phyloP scores from a whole-genome alignment of 2,888 invertebrate genomes.

The Leptothorax acervorum region DNA sequence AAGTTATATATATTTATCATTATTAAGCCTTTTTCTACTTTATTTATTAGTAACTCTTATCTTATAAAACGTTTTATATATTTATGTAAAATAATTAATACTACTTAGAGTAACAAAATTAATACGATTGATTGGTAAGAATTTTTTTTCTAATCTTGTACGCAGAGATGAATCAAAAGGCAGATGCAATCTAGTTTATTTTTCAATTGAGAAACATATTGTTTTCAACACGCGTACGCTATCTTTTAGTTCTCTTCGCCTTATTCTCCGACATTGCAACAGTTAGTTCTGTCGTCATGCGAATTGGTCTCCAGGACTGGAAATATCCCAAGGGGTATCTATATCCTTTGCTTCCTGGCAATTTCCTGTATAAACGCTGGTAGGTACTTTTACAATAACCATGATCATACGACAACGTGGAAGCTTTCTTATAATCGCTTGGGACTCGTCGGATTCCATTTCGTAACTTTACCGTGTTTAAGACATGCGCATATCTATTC shows the following conservation, averaged over 20 bases:
- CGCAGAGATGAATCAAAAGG: not conserved
- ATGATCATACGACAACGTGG: constrained; percentile 4
- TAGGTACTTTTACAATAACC: constrained; percentile 33
- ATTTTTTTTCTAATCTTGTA: not conserved
- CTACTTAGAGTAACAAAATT: not conserved
- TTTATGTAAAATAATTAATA: not conserved
- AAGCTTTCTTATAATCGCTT: constrained; percentile 35
- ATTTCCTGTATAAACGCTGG: constrained; percentile 25
- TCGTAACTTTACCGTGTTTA: not conserved
- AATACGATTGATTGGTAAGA: not conserved
- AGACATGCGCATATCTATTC: not conserved
- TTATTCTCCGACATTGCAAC: not conserved
- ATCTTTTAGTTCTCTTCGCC: not conserved
- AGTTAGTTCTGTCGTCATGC: constrained; percentile 2
- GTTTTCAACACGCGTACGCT: not conserved
- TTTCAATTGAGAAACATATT: not conserved
- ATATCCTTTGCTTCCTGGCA: constrained; percentile 20
- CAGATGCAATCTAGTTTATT: not conserved
- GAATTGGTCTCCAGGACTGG: constrained; percentile 1
- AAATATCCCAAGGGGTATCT: constrained; percentile 32
- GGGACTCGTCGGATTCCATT: constrained; percentile 23
- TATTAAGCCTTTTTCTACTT: not conserved
- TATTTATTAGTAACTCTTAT: not conserved
- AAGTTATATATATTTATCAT: not conserved
- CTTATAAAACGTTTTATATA: not conserved